Conservation (phyloP, 2,113 vertebrate genomes). For the Arothron firmamentum region DNA sequence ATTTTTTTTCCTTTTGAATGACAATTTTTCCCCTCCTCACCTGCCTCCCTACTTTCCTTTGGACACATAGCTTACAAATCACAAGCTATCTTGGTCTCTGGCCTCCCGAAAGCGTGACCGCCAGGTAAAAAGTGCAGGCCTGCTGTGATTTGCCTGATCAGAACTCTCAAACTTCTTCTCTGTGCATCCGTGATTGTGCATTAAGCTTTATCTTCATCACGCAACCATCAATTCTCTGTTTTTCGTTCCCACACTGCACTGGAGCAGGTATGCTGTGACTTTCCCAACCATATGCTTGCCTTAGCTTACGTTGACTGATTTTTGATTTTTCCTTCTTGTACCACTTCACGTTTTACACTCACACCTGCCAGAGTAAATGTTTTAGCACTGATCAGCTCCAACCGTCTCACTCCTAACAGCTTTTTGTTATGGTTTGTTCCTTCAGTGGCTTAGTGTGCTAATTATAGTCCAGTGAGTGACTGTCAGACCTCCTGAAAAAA, state of each 20-base stretch:
- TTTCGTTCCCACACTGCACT: constrained; percentile 46
- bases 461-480: constrained; percentile 29
- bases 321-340: constrained; percentile 29
- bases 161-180: constrained; percentile 60
- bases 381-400: constrained; percentile 16
- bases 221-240: constrained; percentile 46
- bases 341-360: constrained; percentile 41
- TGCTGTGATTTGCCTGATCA: constrained; percentile 75
- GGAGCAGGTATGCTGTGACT: constrained; percentile 51
- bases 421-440: constrained; percentile 14
- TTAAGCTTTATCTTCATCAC: constrained; percentile 58
- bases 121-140: constrained; percentile 80
- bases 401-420: constrained; percentile 7
- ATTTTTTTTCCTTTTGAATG: constrained; percentile 77
- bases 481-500: constrained; percentile 19
- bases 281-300: constrained; percentile 60
- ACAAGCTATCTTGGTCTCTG: constrained; percentile 79
- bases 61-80: constrained; percentile 82
- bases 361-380: constrained; percentile 18
- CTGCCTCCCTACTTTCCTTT: constrained; percentile 60
- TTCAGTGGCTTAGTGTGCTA: constrained; percentile 10
- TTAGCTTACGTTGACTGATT: constrained; percentile 64
- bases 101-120: constrained; percentile 81
- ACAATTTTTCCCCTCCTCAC: constrained; percentile 62
- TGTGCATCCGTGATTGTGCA: constrained; percentile 62